Conservation (phyloP, 1,140 invertebrate genomes). For the Halictus rubicundus region DNA sequence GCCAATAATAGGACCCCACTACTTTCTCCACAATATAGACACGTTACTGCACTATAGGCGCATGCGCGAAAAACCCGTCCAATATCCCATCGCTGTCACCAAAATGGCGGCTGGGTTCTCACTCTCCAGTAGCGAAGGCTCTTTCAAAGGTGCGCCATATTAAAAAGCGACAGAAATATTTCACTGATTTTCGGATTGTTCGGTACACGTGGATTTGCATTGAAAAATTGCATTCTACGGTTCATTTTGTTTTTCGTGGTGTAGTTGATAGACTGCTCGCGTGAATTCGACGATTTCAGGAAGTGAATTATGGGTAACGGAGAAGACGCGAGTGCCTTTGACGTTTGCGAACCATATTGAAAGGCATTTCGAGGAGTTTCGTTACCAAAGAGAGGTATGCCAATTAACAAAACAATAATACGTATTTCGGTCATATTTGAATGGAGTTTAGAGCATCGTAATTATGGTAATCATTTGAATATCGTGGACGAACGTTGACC, state of each 20-base stretch:
- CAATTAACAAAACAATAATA: constrained; percentile 20
- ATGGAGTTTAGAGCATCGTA: background rate
- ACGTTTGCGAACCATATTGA: constrained; percentile 62
- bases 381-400: constrained; percentile 55
- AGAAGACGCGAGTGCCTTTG: constrained; percentile 53
- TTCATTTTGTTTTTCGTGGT: background rate
- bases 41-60: too few species aligned
- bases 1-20: too few species aligned
- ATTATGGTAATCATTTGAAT: background rate
- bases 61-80: too few species aligned
- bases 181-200: background rate
- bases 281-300: constrained; percentile 36
- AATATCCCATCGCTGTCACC: constrained; percentile 45
- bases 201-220: background rate
- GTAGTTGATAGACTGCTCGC: constrained; percentile 1
- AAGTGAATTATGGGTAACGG: constrained; percentile 61
- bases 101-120: constrained; percentile 77
- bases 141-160: constrained; percentile 43
- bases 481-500: background rate
- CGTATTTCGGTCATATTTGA: background rate
- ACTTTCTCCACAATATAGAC: too few species aligned
- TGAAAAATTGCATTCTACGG: background rate
- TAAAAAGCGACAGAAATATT: constrained; percentile 26
- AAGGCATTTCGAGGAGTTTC: constrained; percentile 47
- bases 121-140: constrained; percentile 71